Evolutionary conservation across 2,888 invertebrate species (phyloP).

Genomic region (Diaperis boleti): DNA sequence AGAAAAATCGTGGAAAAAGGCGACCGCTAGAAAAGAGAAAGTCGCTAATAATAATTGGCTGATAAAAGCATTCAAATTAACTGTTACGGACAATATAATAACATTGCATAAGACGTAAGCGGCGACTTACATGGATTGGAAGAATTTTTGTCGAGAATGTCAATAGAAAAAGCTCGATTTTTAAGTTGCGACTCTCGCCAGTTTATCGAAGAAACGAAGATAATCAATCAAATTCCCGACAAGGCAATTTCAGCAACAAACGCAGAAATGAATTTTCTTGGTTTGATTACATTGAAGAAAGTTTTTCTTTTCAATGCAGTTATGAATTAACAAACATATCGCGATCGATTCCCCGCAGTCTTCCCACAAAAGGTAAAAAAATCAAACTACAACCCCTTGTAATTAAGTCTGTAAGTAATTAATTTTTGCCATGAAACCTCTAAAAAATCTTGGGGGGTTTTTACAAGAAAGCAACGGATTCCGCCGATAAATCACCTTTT

Average conservation of each 20-base stretch:
- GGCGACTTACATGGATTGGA: not conserved
- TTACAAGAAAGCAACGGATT: constrained; percentile 7
- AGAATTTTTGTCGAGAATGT: not conserved
- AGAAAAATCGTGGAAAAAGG: constrained; percentile 3
- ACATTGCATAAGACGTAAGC: constrained; percentile 12
- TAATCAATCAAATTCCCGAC: constrained; percentile 10
- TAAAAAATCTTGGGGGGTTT: constrained; percentile 8
- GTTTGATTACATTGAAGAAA: constrained; percentile 6
- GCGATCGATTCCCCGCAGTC: constrained; percentile 30
- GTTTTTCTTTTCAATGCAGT: constrained; percentile 2
- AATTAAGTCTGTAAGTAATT: constrained; percentile 41
- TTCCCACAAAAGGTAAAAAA: constrained; percentile 8
- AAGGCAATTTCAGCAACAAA: constrained; percentile 1
- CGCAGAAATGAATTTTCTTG: constrained; percentile 1
- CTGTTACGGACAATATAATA: constrained; percentile 22
- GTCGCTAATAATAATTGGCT: constrained; percentile 14
- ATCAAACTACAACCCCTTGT: constrained; percentile 25
- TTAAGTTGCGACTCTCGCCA: not conserved
- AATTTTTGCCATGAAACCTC: constrained; percentile 37
- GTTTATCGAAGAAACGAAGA: constrained; percentile 8
- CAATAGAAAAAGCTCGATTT: not conserved
- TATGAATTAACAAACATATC: constrained; percentile 14
- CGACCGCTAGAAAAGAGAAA: constrained; percentile 26
- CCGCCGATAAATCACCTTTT: constrained; percentile 23
- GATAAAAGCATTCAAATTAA: constrained; percentile 20